Evolutionary conservation across 1,140 invertebrate species (phyloP), one percentile per base, ranked within the genome.

Genomic region (Zaprionus nigranus): DNA sequence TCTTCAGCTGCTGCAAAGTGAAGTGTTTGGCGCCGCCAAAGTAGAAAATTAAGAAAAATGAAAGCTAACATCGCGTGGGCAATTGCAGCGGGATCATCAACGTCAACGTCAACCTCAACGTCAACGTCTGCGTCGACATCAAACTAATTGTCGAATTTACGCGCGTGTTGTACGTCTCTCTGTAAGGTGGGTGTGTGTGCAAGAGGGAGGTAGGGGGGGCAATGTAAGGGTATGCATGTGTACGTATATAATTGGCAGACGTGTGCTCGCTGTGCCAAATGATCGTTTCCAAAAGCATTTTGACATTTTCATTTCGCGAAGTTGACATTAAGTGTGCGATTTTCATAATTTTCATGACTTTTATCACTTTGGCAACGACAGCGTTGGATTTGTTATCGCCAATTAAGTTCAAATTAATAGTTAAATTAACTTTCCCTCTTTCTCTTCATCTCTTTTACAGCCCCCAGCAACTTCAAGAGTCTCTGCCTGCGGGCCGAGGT

Each of bases 401-500:
- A 28, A 49, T 75, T 57, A 59, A 43, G 17, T 43, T 15, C 0
- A n/a, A 61, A 69, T 53, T 60, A 60, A 53, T 22, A 40, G 22
- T 6, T 17, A 9, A 24, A 46, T 13, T n/a, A 54, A 61, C n/a
- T 34, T 22, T 38, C 53, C 20, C 34, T 13, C 26, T 34, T 1
- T 22, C 5, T 24, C 2, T 53, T 57, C 79, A 70, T 56, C 66
- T 78, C 66, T 78, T 67, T 95, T 96, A 22, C 93, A 97, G 96
- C 94, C 72, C 94, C 95, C 7, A 94, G 94, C 60, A 96, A 96
- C 92, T 96, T 96, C 81, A 93, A 96, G 66, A 93, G 96, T 66
- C 93, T 96, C 46, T 95, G 95, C 73, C 95, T 96, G 86, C 94
- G 96, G 76, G 95, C 95, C 15, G 94, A 96, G 85, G 95, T 95